Percentiles rank a stretch among this genome's conserved stretches.
Evolutionary conservation across 2,888 invertebrate species (phyloP).

Genomic region (Scaptomyza parva): DNA sequence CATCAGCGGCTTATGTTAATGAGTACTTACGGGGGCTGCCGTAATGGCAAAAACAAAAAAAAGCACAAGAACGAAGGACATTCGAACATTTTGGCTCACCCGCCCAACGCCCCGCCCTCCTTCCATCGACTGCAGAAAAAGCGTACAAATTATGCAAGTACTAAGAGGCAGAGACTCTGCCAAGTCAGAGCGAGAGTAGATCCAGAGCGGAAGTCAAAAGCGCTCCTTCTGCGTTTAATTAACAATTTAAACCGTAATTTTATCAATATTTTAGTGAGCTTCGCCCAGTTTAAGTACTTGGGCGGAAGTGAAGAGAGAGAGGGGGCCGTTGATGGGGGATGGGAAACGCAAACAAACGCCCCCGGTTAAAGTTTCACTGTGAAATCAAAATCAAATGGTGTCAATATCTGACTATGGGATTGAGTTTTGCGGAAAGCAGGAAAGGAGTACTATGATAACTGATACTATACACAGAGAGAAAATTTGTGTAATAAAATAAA

Average conservation of each 20-base stretch:
- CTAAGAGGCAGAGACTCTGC: not conserved
- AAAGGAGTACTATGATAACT: not conserved
- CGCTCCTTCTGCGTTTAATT: slow-evolving; percentile 65
- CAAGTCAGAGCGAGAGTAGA: no score
- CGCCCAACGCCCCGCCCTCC: no score
- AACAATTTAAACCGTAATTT: slow-evolving; percentile 74
- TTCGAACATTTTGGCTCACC: slow-evolving; percentile 11
- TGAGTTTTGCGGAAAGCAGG: not conserved
- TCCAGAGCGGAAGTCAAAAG: slow-evolving; percentile 3
- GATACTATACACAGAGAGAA: not conserved
- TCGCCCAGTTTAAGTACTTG: slow-evolving; percentile 3
- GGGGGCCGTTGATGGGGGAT: not conserved
- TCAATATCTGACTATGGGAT: slow-evolving; percentile 1
- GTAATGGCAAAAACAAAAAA: slow-evolving; percentile 52
- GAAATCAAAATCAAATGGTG: slow-evolving; percentile 16
- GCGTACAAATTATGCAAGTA: slow-evolving; percentile 24
- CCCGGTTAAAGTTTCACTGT: slow-evolving; percentile 3
- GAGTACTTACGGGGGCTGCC: slow-evolving; percentile 69
- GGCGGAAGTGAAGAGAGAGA: slow-evolving; percentile 17
- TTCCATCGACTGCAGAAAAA: slow-evolving; percentile 6
- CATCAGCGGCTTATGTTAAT: slow-evolving; percentile 70
- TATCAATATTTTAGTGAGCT: slow-evolving; percentile 64
- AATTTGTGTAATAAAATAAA: not conserved
- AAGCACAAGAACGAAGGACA: slow-evolving; percentile 15
- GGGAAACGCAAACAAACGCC: not conserved